These are phyloP conservation scores for Spialia ferax DNA, from an alignment of 2,888 invertebrate genomes.

Conservation along the genomic window DNA sequence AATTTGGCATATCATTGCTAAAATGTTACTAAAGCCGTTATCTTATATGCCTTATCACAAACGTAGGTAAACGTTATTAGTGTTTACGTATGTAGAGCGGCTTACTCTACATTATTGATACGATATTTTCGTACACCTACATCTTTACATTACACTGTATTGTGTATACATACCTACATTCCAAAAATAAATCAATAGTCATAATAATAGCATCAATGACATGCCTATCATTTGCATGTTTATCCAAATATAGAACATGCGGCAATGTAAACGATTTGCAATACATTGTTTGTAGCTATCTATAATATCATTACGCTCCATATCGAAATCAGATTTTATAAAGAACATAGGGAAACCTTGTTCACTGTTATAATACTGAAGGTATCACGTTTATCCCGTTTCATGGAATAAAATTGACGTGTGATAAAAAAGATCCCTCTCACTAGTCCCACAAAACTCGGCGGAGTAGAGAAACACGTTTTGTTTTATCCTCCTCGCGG, in stretches of 20 bases:
- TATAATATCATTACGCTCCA: neutral
- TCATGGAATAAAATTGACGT: conserved; percentile 42
- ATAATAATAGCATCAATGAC: conserved; percentile 18
- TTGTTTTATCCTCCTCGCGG: conserved; percentile 43
- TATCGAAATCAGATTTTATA: conserved; percentile 23
- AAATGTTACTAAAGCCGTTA: neutral
- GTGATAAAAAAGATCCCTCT: conserved; percentile 44
- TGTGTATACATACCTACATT: no score
- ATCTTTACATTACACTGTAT: no score
- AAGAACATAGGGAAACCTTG: no score
- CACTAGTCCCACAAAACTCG: conserved; percentile 28
- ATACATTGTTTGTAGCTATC: conserved; percentile 2
- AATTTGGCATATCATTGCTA: neutral
- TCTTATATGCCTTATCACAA: neutral
- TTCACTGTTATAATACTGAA: no score
- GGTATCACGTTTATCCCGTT: conserved; percentile 41
- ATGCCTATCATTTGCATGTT: conserved; percentile 20
- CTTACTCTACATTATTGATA: neutral
- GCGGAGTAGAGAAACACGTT: conserved; percentile 21
- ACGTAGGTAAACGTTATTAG: neutral
- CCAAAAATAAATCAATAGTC: conserved; percentile 23
- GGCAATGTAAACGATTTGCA: conserved; percentile 18
- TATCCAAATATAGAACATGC: conserved; percentile 7
- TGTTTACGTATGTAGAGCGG: neutral
- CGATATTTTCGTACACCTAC: neutral